Conservation (phyloP, 1,140 invertebrate species). For the Temnothorax nylanderi region DNA sequence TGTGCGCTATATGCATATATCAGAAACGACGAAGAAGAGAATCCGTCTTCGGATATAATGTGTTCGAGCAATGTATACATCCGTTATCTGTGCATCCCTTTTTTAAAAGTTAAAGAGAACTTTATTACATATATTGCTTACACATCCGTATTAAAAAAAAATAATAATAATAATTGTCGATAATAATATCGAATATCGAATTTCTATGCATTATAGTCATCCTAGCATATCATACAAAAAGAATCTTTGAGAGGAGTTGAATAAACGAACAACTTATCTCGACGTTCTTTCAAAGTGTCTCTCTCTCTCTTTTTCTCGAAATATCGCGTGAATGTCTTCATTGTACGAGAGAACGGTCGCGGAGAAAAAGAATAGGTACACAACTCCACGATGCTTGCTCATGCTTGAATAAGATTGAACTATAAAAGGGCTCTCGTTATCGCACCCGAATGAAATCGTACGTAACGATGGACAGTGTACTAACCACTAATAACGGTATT, state of each 20-base stretch:
- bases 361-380: slow-evolving; percentile 61
- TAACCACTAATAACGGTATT: slow-evolving; percentile 49
- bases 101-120: neutral
- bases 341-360: slow-evolving; percentile 35
- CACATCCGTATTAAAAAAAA: neutral
- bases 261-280: slow-evolving; percentile 49
- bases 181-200: neutral
- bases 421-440: slow-evolving; percentile 46
- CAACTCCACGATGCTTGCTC: slow-evolving; percentile 77
- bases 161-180: neutral
- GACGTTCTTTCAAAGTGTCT: slow-evolving; percentile 34
- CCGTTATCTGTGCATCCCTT: neutral
- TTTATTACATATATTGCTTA: neutral
- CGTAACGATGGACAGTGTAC: slow-evolving; percentile 53
- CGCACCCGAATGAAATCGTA: slow-evolving; percentile 30
- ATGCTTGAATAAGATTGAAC: slow-evolving; percentile 72
- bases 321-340: slow-evolving; percentile 44
- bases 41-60: neutral
- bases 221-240: neutral
- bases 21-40: neutral
- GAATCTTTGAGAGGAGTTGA: slow-evolving; percentile 14
- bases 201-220: neutral
- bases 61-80: slow-evolving; percentile 49
- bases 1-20: neutral
- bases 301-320: slow-evolving; percentile 20